Conservation (phyloP, 2,888 invertebrate genomes). For the Rugalucina vietnamica region DNA sequence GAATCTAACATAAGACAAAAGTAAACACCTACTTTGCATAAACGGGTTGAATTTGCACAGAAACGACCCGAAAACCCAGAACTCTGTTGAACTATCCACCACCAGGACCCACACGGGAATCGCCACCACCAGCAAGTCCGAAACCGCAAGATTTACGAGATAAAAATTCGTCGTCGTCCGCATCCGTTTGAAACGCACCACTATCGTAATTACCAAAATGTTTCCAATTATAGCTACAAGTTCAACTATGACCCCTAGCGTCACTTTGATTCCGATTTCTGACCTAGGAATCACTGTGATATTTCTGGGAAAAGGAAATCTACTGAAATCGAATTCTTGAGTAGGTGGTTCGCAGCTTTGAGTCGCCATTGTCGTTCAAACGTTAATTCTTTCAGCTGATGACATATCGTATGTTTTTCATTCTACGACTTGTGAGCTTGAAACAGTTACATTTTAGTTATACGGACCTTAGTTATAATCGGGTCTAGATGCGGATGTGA, state of each 20-base stretch:
- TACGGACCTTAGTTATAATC: not conserved
- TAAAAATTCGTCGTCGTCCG: slow-evolving; percentile 81
- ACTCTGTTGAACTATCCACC: slow-evolving; percentile 90
- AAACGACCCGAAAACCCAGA: slow-evolving; percentile 89
- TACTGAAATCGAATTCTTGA: slow-evolving; percentile 61
- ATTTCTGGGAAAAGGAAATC: slow-evolving; percentile 59
- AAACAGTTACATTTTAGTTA: not conserved
- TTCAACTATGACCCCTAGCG: slow-evolving; percentile 61
- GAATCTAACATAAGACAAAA: too few relatives aligned
- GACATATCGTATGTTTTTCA: not conserved
- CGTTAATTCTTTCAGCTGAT: not conserved
- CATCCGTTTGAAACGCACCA: slow-evolving; percentile 74
- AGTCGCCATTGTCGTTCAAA: slow-evolving; percentile 84
- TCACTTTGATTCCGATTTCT: slow-evolving; percentile 72
- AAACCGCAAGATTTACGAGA: slow-evolving; percentile 79
- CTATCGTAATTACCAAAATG: slow-evolving; percentile 72
- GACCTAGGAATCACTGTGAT: slow-evolving; percentile 60
- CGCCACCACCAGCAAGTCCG: slow-evolving; percentile 77
- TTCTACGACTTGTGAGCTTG: not conserved
- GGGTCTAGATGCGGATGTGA: not conserved
- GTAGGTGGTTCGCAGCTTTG: slow-evolving; percentile 85
- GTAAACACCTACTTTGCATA: slow-evolving; percentile 87
- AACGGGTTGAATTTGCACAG: slow-evolving; percentile 92
- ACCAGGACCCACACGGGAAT: slow-evolving; percentile 92
- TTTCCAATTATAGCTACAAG: slow-evolving; percentile 75